These are phyloP conservation scores for Pseudois nayaur DNA, from an alignment of 2,113 vertebrate species.

Conservation along the genomic window DNA sequence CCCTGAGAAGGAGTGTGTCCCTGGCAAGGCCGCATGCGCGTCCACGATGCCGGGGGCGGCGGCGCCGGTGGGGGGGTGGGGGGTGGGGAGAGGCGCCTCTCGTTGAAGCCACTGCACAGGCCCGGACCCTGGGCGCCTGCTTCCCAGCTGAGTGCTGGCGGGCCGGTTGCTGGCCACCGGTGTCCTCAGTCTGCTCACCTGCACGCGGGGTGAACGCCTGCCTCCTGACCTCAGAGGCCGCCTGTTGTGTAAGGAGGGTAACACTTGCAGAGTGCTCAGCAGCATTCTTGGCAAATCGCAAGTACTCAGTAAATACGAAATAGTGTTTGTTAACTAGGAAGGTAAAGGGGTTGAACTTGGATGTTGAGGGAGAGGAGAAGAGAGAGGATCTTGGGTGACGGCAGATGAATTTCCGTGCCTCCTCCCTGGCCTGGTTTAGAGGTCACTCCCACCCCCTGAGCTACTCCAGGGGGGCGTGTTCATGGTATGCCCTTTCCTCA, in stretches of 20 bases:
- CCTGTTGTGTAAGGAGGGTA: no score
- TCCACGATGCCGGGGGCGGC: neutral
- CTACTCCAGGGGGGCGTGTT: fast-evolving
- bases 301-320: fast-evolving
- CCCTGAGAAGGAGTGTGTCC: no score
- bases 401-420: neutral
- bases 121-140: fast-evolving
- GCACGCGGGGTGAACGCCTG: no score
- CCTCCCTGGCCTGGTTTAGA: neutral
- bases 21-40: fast-evolving
- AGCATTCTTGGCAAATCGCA: fast-evolving
- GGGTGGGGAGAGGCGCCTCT: fast-evolving
- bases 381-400: neutral
- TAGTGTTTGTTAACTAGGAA: neutral
- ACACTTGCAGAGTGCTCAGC: neutral
- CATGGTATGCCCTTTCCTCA: neutral
- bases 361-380: neutral
- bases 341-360: fast-evolving
- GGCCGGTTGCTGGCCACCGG: fast-evolving
- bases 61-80: no score
- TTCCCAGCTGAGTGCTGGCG: no score
- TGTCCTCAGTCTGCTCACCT: neutral
- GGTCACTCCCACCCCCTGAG: neutral
- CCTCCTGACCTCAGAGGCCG: neutral
- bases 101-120: fast-evolving